Conservation (phyloP, 2,797 vertebrate genomes). For the Gambusia yucatana region DNA sequence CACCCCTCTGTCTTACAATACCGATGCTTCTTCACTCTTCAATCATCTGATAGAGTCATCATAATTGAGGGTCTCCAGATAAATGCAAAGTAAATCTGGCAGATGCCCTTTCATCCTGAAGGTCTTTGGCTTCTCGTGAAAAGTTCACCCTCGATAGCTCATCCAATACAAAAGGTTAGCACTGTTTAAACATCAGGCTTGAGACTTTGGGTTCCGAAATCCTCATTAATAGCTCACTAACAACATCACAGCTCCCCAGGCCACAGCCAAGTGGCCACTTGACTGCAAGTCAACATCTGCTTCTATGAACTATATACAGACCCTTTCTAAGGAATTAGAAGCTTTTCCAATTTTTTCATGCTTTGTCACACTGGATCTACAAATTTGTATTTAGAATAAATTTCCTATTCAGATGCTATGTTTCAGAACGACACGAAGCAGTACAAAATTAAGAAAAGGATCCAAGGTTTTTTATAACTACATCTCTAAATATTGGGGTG, state of each 20-base stretch:
- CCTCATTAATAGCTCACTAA: constrained; percentile 73
- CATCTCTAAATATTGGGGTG: not conserved
- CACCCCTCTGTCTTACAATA: constrained; percentile 1
- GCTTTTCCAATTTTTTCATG: not conserved
- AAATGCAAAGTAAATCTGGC: constrained; percentile 29
- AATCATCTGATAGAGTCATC: constrained; percentile 31
- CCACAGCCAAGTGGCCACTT: constrained; percentile 68
- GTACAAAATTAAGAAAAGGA: not conserved
- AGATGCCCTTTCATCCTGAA: constrained; percentile 46
- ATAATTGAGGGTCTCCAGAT: constrained; percentile 23
- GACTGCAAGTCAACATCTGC: constrained; percentile 75
- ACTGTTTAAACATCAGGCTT: constrained; percentile 35
- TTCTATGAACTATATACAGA: constrained; percentile 20
- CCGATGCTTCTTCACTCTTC: not conserved
- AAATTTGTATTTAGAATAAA: not conserved
- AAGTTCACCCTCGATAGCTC: constrained; percentile 43
- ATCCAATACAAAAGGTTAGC: constrained; percentile 47
- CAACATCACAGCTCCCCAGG: constrained; percentile 62
- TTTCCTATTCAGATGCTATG: not conserved
- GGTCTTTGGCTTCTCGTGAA: constrained; percentile 38
- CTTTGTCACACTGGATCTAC: not conserved
- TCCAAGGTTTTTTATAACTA: not conserved
- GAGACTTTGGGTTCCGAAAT: constrained; percentile 34
- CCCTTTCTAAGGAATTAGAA: not conserved
- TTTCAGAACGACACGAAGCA: not conserved